Evolutionary conservation across 2,888 invertebrate species (phyloP), one percentile per base, ranked within the genome.

Genomic region (Drosophila anomalata): DNA sequence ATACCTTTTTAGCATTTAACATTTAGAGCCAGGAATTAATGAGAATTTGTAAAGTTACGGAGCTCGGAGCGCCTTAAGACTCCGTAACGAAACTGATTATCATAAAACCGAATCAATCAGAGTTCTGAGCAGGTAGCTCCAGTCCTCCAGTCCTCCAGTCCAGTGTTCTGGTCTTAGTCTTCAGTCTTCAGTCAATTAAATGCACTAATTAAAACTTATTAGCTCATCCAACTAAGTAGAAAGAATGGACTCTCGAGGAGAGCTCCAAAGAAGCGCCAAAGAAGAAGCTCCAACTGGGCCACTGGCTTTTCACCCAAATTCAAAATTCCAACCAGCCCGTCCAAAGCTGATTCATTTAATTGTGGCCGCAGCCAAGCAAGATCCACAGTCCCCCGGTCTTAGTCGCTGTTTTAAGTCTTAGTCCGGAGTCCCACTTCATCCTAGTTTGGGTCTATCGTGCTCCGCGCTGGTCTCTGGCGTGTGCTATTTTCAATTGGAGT

Each of bases 291-390:
- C 14, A 39, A 47, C 51, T 68, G 58, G 67, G 70, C 50, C 58
- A 66, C 56, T 44, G 36, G 36, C 39, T 51, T 53, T 51, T 76
- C 86, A 86, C 87, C 80, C 56, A 77, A 86, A 86, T 83, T 77
- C 83, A 22, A 44, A 44, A 44, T 44, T 44, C 44, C 42, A 20
- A 33, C 26, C 48, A 24, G 36, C 39, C 48, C 58, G 70, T 57
- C 58, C 58, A 57, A 69, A 63, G 48, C 67, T 39, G 53, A 65
- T 65, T 65, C 65, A 68, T 67, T 65, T 65, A 65, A 65, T 65
- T 65, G 65, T 67, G 46, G 46, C 53, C 22, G 26, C 17, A 60
- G 69, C 50, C 50, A 48, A 63, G 66, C 76, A 39, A 44, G 58
- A 65, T 71, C 65, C 66, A 55, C 20, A 48, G 33, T 56, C 65